A percentile compares a stretch with the other conserved stretches of the same genome.
These are phyloP conservation scores for Liposcelis brunnea DNA, from an alignment of 2,888 invertebrate species.

Conservation along the genomic window DNA sequence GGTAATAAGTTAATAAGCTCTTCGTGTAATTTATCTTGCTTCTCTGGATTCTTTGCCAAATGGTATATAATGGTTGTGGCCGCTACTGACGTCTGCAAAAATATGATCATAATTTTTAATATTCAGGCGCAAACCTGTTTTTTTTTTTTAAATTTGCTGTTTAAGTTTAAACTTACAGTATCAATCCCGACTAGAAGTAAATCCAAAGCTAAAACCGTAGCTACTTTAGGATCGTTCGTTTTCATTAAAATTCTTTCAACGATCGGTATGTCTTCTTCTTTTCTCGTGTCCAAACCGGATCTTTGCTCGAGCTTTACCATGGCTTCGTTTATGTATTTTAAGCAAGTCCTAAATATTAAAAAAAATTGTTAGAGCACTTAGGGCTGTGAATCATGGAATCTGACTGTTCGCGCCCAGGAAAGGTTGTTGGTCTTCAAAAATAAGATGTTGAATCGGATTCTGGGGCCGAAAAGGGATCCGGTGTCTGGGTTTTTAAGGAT, in stretches of 20 bases:
- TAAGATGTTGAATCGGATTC: no score
- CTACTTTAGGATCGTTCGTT: conserved; percentile 38
- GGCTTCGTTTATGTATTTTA: conserved; percentile 36
- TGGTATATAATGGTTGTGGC: conserved; percentile 58
- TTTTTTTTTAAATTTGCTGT: no score
- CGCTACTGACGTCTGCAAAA: conserved; percentile 47
- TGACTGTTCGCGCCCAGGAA: no score
- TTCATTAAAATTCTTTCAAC: conserved; percentile 37
- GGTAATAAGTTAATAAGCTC: conserved; percentile 44
- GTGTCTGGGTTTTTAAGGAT: no score
- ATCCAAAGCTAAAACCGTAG: conserved; percentile 57
- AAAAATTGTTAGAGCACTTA: neutral
- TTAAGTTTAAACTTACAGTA: conserved; percentile 44
- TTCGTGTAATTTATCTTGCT: conserved; percentile 42
- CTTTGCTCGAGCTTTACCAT: conserved; percentile 30
- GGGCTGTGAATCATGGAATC: no score
- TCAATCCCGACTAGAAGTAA: conserved; percentile 65
- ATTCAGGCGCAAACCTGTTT: neutral
- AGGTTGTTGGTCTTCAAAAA: no score
- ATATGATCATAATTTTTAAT: neutral
- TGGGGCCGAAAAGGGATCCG: no score
- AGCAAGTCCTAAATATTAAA: conserved; percentile 30
- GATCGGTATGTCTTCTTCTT: conserved; percentile 31
- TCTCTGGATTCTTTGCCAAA: conserved; percentile 48
- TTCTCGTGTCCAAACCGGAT: conserved; percentile 23